phyloP scores from a whole-genome alignment of 64 coral and sea anemone genomes.

The Trachythela sp. region DNA sequence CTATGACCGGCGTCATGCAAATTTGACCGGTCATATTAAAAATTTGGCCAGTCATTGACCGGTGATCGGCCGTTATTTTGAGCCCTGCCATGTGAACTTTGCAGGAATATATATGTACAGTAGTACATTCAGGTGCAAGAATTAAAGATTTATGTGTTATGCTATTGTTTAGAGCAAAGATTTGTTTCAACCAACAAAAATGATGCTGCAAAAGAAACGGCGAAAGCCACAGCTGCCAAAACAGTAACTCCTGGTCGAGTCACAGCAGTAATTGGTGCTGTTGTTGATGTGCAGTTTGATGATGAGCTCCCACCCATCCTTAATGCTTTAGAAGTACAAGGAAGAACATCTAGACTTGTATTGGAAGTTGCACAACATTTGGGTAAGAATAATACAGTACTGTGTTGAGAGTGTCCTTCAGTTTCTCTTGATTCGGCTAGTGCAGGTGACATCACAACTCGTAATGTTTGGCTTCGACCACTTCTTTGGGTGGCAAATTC shows the following conservation, averaged over 20 bases:
- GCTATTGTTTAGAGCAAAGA: slow-evolving; percentile 27
- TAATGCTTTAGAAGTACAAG: slow-evolving; percentile 91
- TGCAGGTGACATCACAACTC: too few species aligned
- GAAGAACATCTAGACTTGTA: slow-evolving; percentile 71
- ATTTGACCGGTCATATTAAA: too few species aligned
- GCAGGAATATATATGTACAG: too few species aligned
- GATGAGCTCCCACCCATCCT: slow-evolving; percentile 90
- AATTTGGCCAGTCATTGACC: too few species aligned
- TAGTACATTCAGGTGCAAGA: too few species aligned
- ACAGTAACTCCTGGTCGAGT: slow-evolving; percentile 78
- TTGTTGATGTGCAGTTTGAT: slow-evolving; percentile 99
- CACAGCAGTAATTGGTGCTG: slow-evolving; percentile 94
- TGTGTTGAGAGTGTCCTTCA: not conserved
- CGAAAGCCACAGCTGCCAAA: slow-evolving; percentile 50
- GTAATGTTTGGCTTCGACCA: too few species aligned
- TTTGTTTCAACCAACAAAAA: slow-evolving; percentile 96
- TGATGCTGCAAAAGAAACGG: slow-evolving; percentile 63
- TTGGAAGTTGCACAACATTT: slow-evolving; percentile 99
- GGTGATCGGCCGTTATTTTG: too few species aligned
- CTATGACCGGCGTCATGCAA: too few species aligned
- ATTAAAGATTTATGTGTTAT: not conserved
- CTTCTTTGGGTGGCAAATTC: too few species aligned
- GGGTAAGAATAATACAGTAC: slow-evolving; percentile 45
- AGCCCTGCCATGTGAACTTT: too few species aligned
- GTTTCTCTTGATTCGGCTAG: too few species aligned